phyloP scores from a whole-genome alignment of 2,113 vertebrate genomes.

The Todiramphus saurophagus region DNA sequence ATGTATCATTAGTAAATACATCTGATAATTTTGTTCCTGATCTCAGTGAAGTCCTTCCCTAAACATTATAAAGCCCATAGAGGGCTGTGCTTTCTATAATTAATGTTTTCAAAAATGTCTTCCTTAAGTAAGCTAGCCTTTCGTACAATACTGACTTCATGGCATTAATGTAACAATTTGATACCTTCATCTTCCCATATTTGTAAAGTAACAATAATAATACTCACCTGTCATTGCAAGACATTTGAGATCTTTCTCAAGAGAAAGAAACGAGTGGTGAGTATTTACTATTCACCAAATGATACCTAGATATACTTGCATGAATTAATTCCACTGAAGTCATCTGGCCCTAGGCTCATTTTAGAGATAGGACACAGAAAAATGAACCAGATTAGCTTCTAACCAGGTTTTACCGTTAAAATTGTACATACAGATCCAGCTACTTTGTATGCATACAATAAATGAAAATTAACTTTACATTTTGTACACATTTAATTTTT shows the following conservation, averaged over 20 bases:
- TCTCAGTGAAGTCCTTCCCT: neutral
- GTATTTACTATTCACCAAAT: neutral
- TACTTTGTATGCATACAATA: neutral
- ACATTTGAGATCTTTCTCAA: neutral
- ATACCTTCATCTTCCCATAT: neutral
- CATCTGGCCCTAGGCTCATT: neutral
- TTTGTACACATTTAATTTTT: neutral
- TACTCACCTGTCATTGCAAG: neutral
- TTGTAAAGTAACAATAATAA: neutral
- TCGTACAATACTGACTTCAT: neutral
- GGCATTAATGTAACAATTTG: neutral
- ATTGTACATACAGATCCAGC: neutral
- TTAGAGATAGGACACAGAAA: neutral
- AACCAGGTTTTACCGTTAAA: neutral
- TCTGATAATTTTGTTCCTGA: conserved; percentile 12
- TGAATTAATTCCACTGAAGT: neutral
- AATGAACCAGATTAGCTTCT: neutral
- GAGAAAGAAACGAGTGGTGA: neutral
- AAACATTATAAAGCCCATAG: neutral
- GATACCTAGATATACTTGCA: neutral
- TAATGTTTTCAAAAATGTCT: neutral
- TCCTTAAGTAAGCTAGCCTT: neutral
- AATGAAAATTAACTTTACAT: neutral
- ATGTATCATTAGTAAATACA: neutral
- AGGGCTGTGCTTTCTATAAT: neutral